Base-by-base conservation (phyloP, 2,113 vertebrate species). In the Zeus faber region DNA sequence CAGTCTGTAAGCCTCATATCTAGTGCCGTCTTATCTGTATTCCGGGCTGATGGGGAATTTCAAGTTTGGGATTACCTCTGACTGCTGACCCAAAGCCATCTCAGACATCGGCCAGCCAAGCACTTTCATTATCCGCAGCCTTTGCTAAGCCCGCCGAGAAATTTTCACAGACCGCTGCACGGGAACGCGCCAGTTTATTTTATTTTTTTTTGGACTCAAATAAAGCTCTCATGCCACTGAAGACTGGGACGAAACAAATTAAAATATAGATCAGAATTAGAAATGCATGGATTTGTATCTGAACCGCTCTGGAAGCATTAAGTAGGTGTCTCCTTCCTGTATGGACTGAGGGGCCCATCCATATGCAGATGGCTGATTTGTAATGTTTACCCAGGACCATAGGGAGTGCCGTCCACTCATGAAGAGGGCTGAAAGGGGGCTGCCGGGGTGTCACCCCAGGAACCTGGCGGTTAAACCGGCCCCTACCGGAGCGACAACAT, bases 11-110 rank as follows among this genome's bases (percentile, higher is more conserved):
- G 68, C 70, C 46, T 79, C 62, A 67, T 78, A 79, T 84, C 84
- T 84, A 57, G 68, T 22, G 54, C 53, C 4, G 74, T 72, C 82
- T 87, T 84, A 86, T 90, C 87, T 86, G 78, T 80, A 87, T 88
- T 83, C 84, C 65, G 35, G 65, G 48, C 53, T 85, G 85, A 87
- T 80, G 75, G 84, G 57, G 65, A 79, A 87, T 83, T 84, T 83
- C 71, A 74, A 80, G 81, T 84, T 84, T 77, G 74, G 78, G 80
- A 83, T 85, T 85, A 85, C 74, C 63, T 69, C 68, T 80, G 79
- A 74, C 71, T 82, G 86, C 85, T 85, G 86, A 87, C 85, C 75
- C 52, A 31, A 71, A 65, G 77, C 74, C 81, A 70, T 82, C 69
- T 70, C 58, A 57, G 31, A 64, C 56, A 48, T 56, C 4, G 45